Evolutionary conservation across 1,140 invertebrate species (phyloP), one percentile per base, ranked within the genome.

Genomic region (Hypsibius dujardini): DNA sequence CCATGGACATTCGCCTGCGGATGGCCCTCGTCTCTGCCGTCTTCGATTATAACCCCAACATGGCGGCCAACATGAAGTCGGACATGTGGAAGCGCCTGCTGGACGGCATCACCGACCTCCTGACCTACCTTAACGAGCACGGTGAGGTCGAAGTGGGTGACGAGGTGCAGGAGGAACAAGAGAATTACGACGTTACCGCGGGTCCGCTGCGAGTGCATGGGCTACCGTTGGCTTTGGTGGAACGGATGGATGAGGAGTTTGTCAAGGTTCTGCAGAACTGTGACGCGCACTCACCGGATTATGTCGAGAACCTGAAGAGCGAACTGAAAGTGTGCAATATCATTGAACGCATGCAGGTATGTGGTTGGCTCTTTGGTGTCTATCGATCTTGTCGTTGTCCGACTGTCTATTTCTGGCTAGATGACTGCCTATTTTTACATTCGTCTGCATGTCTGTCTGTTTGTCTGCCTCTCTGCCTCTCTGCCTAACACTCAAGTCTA

Each of bases 221-320:
- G 84, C 98, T 93, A 78, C 84, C 93, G 1, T 79, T 98, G 28
- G 95, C 93, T 0, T 85, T 92, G 12, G 86, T 96, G 0, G 94
- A 97, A 77, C 83, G 92, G 72, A 83, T 95, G 73, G 94, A 98
- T 80, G 94, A 97, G 77, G 96, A 99, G 79, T 97, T 98, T 76
- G 92, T 86, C 1, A 98, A 98, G 80, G 84, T 99, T 74, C 80
- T 98, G 28, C 98, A 99, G 78, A 92, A 93, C 79, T 82, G 82
- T 79, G 96, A 99, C 84, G 95, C 95, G 47, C 95, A 98, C 78
- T 93, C 90, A 59, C 96, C 96, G 76, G 95, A 98, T 81, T 99
- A 98, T 80, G 92, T 99, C 0, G 92, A 97, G 75, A 87, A 90
- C 73, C 81, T 98, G 56, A 93, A 95, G 78, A 94, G 98, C 80